Conservation (phyloP, 2,888 invertebrate species). For the Drosophila paramelanica region DNA sequence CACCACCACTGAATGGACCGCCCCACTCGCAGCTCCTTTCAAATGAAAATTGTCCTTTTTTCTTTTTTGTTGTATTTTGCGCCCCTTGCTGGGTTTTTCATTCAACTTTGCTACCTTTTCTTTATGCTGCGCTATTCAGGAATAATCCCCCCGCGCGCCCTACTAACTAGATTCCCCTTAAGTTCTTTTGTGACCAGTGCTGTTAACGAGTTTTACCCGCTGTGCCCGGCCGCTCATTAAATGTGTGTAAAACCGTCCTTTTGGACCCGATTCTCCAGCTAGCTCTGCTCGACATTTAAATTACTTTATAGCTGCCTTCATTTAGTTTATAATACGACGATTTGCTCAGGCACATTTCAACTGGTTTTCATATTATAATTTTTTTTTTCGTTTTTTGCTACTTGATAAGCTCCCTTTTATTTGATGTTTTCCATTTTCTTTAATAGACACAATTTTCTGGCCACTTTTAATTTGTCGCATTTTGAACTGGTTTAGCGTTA, state of each 20-base stretch:
- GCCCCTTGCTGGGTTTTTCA: slow-evolving; percentile 30
- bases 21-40: slow-evolving; percentile 13
- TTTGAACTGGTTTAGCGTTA: slow-evolving; percentile 51
- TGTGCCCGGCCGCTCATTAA: slow-evolving; percentile 47
- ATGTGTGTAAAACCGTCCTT: slow-evolving; percentile 60
- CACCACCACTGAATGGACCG: not conserved
- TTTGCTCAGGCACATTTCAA: slow-evolving; percentile 39
- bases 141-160: not conserved
- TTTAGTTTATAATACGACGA: slow-evolving; percentile 62
- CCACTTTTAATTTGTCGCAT: slow-evolving; percentile 65
- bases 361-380: slow-evolving; percentile 3
- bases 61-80: slow-evolving; percentile 8
- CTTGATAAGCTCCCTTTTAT: not conserved
- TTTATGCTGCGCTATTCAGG: slow-evolving; percentile 40
- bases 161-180: slow-evolving; percentile 1
- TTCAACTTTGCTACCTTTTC: slow-evolving; percentile 58
- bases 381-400: not conserved
- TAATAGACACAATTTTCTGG: slow-evolving; percentile 39
- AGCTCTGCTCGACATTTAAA: slow-evolving; percentile 63
- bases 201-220: slow-evolving; percentile 44
- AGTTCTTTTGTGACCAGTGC: slow-evolving; percentile 51
- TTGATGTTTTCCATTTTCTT: slow-evolving; percentile 15
- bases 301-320: slow-evolving; percentile 74
- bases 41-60: slow-evolving; percentile 58
- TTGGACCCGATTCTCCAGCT: slow-evolving; percentile 21